Conservation (phyloP, 2,888 invertebrate species). For the Netelia virgata region DNA sequence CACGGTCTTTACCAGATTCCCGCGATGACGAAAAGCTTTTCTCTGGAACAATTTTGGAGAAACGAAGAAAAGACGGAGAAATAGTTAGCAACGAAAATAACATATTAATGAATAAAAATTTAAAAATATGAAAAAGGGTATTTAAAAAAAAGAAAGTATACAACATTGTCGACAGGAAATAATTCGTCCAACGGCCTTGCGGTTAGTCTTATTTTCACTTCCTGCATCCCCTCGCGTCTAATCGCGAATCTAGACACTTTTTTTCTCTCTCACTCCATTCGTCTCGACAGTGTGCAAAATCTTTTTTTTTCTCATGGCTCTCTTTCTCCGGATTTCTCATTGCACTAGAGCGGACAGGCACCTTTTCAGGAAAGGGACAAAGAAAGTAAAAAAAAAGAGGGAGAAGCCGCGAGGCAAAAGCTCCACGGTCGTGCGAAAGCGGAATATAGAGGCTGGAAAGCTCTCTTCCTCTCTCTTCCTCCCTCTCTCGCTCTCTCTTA, state of each 20-base stretch:
- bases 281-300: constrained; percentile 8
- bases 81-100: too few relatives aligned
- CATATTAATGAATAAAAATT: too few relatives aligned
- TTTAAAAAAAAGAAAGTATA: not conserved
- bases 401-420: constrained; percentile 65
- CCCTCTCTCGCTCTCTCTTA: constrained; percentile 30
- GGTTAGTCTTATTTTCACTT: constrained; percentile 28
- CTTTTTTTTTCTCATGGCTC: constrained; percentile 29
- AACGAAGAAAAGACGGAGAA: too few relatives aligned
- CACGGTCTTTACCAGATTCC: too few relatives aligned
- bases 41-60: too few relatives aligned
- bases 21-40: too few relatives aligned
- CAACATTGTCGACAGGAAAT: constrained; percentile 1
- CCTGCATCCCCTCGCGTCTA: constrained; percentile 13
- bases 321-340: constrained; percentile 47
- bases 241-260: constrained; percentile 26
- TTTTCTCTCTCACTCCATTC: constrained; percentile 57
- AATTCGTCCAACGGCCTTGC: constrained; percentile 23
- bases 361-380: constrained; percentile 72
- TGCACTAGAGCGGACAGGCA: constrained; percentile 67
- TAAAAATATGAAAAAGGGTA: too few relatives aligned
- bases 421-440: constrained; percentile 64
- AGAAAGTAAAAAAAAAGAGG: constrained; percentile 49
- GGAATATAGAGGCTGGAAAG: constrained; percentile 49
- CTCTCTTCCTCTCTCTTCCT: constrained; percentile 32